phyloP scores from a whole-genome alignment of 2,797 vertebrate species.

The Clarias fuscus region DNA sequence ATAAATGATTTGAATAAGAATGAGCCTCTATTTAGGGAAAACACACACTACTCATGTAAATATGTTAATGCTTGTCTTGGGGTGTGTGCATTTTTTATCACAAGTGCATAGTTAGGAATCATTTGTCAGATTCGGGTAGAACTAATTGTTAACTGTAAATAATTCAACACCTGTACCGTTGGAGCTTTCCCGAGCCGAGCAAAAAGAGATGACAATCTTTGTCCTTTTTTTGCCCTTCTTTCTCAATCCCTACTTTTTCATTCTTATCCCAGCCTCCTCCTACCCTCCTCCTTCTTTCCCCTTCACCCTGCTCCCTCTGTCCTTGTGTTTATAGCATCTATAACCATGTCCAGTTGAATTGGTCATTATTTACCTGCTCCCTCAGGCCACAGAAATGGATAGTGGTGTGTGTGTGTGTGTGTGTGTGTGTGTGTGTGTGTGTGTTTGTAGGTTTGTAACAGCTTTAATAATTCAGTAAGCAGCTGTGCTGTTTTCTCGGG shows the following conservation, averaged over 20 bases:
- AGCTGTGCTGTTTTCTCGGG: constrained; percentile 30
- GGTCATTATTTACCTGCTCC: constrained; percentile 50
- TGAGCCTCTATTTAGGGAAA: not conserved
- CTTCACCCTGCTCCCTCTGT: constrained; percentile 1
- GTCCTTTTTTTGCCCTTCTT: constrained; percentile 1
- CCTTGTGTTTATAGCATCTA: constrained; percentile 35
- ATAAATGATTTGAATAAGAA: not conserved
- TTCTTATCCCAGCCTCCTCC: constrained; percentile 9
- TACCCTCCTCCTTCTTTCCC: not conserved
- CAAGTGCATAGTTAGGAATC: not conserved
- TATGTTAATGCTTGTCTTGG: not conserved
- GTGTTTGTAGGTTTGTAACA: constrained; percentile 28
- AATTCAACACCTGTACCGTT: not conserved
- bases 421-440: constrained; percentile 13
- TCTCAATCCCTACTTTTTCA: not conserved
- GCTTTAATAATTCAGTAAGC: constrained; percentile 55
- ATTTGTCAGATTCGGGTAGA: not conserved
- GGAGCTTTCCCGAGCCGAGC: not conserved
- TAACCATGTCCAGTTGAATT: constrained; percentile 53
- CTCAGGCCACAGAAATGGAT: constrained; percentile 38
- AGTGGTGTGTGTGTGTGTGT: not conserved
- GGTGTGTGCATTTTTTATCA: not conserved
- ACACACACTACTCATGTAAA: not conserved
- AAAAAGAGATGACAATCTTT: not conserved
- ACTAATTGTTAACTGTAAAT: not conserved